These are phyloP conservation scores for Dendroctonus valens DNA, from an alignment of 1,140 invertebrate species.

Conservation along the genomic window DNA sequence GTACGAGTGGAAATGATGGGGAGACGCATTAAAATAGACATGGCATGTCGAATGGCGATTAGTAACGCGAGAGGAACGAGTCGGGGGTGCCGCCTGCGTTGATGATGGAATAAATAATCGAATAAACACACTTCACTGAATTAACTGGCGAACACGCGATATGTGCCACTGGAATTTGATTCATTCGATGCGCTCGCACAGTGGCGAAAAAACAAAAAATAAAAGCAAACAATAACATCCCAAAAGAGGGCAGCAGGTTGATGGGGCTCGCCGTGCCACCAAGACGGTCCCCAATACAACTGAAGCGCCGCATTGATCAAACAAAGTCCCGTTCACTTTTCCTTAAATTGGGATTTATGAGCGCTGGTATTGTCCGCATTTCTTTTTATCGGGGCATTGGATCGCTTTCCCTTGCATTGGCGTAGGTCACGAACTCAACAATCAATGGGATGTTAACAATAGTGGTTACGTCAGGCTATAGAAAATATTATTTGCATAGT, in stretches of 20 bases:
- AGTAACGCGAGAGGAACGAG: slow-evolving; percentile 48
- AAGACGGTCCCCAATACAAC: too few relatives aligned
- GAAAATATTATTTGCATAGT: slow-evolving; percentile 49
- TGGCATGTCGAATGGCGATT: slow-evolving; percentile 50
- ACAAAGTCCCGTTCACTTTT: slow-evolving; percentile 20
- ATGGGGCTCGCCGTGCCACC: too few relatives aligned
- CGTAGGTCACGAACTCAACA: slow-evolving; percentile 50
- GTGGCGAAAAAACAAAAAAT: background rate
- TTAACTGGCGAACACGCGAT: slow-evolving; percentile 47
- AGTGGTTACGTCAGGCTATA: slow-evolving; percentile 48
- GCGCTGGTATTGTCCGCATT: slow-evolving; percentile 34
- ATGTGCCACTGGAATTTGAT: slow-evolving; percentile 29
- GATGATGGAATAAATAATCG: slow-evolving; percentile 50
- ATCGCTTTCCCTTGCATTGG: slow-evolving; percentile 42
- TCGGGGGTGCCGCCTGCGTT: slow-evolving; percentile 41
- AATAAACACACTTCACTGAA: slow-evolving; percentile 49
- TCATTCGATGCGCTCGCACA: slow-evolving; percentile 7
- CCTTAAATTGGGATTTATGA: slow-evolving; percentile 33
- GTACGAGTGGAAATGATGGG: slow-evolving; percentile 30
- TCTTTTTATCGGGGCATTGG: slow-evolving; percentile 29
- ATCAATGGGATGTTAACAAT: slow-evolving; percentile 51
- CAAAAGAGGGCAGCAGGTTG: too few relatives aligned
- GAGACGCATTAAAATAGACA: slow-evolving; percentile 44
- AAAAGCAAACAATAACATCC: too few relatives aligned
- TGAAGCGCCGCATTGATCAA: too few relatives aligned